Conservation (phyloP, 2,888 invertebrate species). For the Pheosia gnoma region DNA sequence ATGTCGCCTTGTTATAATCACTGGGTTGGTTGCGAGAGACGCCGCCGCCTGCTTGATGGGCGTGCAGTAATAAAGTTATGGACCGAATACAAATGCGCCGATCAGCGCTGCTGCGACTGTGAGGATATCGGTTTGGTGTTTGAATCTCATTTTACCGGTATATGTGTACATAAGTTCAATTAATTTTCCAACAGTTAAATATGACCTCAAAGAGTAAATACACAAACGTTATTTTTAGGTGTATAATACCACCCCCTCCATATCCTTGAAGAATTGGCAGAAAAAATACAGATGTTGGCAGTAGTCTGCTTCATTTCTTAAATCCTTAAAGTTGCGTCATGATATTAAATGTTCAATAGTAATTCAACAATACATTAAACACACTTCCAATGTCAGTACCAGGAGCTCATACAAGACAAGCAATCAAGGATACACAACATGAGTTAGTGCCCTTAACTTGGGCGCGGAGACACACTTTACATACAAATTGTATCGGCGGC, state of each 20-base stretch:
- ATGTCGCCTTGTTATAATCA: slow-evolving; percentile 5
- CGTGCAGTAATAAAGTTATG: slow-evolving; percentile 48
- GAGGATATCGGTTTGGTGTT: not conserved
- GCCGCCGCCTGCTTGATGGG: slow-evolving; percentile 39
- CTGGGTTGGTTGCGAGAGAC: slow-evolving; percentile 23
- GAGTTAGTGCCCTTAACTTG: slow-evolving; percentile 25
- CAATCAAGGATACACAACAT: slow-evolving; percentile 29
- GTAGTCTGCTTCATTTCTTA: not conserved
- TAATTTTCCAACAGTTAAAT: no score
- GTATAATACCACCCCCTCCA: no score
- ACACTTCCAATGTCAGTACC: slow-evolving; percentile 13
- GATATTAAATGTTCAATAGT: not conserved
- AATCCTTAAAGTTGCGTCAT: not conserved
- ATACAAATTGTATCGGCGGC: slow-evolving; percentile 29
- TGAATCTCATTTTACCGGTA: not conserved
- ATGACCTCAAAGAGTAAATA: no score
- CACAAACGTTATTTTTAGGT: no score
- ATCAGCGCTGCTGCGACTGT: not conserved
- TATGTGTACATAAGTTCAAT: not conserved
- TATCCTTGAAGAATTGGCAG: no score
- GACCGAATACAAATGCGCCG: slow-evolving; percentile 49
- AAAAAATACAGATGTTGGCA: no score
- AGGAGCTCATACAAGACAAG: slow-evolving; percentile 19
- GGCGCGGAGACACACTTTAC: slow-evolving; percentile 25
- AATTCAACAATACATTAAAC: not conserved